Percentiles rank a stretch among this genome's conserved stretches.
phyloP scores from a whole-genome alignment of 2,797 vertebrate species.

The Sylvia borin region DNA sequence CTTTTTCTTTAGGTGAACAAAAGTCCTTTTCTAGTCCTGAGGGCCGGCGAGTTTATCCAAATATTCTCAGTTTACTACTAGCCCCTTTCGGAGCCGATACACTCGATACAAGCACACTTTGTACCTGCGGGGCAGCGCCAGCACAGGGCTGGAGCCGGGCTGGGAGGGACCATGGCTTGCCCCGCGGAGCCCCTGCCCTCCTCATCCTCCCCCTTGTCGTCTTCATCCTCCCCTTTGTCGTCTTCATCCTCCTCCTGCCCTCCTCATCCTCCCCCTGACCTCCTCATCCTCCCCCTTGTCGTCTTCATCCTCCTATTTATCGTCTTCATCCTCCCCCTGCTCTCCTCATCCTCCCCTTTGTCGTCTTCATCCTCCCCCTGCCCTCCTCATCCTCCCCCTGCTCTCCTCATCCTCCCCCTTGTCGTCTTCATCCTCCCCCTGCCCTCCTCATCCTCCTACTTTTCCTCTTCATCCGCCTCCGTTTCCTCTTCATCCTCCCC shows the following conservation, averaged over 20 bases:
- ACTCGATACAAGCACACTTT: slow-evolving; percentile 72
- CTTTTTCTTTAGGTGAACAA: slow-evolving; percentile 74
- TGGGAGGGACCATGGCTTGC: not conserved
- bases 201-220: not conserved
- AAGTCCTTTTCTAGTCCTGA: slow-evolving; percentile 78
- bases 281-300: not conserved
- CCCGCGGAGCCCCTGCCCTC: not conserved
- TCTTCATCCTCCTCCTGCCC: not conserved
- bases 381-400: not conserved
- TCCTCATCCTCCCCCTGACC: not conserved
- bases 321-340: not conserved
- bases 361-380: not conserved
- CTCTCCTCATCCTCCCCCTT: not conserved
- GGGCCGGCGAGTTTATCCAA: slow-evolving; percentile 81
- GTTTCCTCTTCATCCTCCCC: too few relatives aligned
- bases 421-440: too few relatives aligned
- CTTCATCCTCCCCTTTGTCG: not conserved
- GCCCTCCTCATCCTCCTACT: not conserved
- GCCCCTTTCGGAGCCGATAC: slow-evolving; percentile 62
- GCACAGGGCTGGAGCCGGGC: not conserved
- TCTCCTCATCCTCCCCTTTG: not conserved
- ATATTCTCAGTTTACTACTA: slow-evolving; percentile 76
- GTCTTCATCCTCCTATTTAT: not conserved
- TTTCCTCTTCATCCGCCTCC: not conserved
- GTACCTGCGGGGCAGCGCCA: slow-evolving; percentile 14